phyloP scores from a whole-genome alignment of 2,888 invertebrate genomes.

The Leptinotarsa haldemani region DNA sequence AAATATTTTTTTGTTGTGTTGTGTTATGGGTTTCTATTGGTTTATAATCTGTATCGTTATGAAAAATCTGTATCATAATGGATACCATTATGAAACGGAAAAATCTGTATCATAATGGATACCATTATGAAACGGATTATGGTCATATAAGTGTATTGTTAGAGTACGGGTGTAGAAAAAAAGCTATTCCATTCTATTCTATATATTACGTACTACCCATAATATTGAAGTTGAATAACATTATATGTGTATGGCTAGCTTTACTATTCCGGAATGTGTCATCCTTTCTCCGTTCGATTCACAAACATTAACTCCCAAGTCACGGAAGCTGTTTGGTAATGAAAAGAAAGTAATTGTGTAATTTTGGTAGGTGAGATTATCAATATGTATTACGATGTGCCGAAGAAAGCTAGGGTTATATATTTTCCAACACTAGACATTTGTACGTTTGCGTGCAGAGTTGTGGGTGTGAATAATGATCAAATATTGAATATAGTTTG shows the following conservation, averaged over 20 bases:
- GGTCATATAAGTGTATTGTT: too few relatives aligned
- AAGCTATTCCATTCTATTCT: too few relatives aligned
- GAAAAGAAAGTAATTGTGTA: constrained; percentile 16
- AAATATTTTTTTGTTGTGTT: too few relatives aligned
- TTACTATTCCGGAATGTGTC: constrained; percentile 2
- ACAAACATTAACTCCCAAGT: background rate
- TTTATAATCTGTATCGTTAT: too few relatives aligned
- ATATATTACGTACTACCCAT: too few relatives aligned
- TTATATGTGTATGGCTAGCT: background rate
- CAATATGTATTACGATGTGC: constrained; percentile 12
- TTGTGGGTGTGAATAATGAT: constrained; percentile 15
- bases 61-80: too few relatives aligned
- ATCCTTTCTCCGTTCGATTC: constrained; percentile 2
- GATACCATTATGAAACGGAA: too few relatives aligned
- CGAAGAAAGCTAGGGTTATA: background rate
- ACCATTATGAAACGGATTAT: too few relatives aligned
- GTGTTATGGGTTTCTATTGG: too few relatives aligned
- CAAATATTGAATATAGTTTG: background rate
- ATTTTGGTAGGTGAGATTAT: background rate
- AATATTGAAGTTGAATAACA: background rate
- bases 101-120: too few relatives aligned
- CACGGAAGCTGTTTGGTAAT: constrained; percentile 11
- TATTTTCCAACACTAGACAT: background rate
- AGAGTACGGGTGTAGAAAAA: too few relatives aligned
- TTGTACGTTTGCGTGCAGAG: background rate